Evolutionary conservation across 2,888 invertebrate species (phyloP).

Genomic region (Phortica okadai): DNA sequence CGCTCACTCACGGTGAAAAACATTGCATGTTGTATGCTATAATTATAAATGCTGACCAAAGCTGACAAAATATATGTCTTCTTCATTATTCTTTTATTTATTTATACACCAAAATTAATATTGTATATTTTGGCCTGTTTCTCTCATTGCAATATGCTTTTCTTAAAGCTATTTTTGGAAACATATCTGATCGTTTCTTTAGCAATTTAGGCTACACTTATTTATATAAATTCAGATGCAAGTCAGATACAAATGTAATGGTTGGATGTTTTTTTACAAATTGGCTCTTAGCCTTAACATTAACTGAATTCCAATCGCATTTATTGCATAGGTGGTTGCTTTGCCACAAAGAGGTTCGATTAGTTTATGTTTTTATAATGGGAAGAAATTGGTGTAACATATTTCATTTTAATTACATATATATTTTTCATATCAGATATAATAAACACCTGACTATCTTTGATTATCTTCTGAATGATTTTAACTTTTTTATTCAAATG

Average conservation of each 20-base stretch:
- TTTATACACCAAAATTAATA: neutral
- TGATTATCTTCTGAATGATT: no score
- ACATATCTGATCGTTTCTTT: neutral
- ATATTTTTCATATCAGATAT: no score
- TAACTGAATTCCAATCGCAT: neutral
- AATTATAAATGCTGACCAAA: neutral
- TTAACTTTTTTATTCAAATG: no score
- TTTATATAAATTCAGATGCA: no score
- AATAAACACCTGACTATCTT: no score
- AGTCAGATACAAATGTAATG: no score
- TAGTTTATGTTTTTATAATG: no score
- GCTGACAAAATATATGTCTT: neutral
- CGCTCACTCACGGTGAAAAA: constrained; percentile 4
- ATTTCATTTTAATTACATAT: no score
- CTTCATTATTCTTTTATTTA: neutral
- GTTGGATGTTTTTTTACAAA: neutral
- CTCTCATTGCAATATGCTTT: neutral
- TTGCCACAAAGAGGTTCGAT: no score
- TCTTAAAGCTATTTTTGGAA: neutral
- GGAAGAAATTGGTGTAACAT: no score
- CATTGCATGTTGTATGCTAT: neutral
- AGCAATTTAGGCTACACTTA: no score
- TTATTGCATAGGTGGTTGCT: no score
- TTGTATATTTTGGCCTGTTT: neutral
- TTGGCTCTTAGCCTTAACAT: neutral